Percentiles rank a stretch among this genome's conserved stretches.
phyloP scores from a whole-genome alignment of 2,797 vertebrate genomes.

The Somateria mollissima region DNA sequence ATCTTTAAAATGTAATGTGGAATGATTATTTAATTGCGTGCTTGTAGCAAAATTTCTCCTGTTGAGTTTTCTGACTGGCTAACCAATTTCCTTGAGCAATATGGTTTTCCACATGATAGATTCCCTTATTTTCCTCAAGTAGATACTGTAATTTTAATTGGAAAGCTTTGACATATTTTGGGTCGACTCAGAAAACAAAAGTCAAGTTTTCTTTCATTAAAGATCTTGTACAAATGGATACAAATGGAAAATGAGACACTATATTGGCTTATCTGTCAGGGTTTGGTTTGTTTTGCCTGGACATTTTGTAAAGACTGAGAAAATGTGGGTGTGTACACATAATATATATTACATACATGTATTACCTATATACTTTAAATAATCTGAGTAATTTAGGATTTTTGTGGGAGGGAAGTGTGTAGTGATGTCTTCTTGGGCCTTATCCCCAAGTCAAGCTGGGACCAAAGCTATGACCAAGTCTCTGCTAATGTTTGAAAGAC shows the following conservation, averaged over 20 bases:
- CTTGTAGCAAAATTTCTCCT: slow-evolving; percentile 22
- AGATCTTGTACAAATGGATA: background rate
- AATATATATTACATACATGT: background rate
- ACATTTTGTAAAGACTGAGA: background rate
- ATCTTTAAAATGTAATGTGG: slow-evolving; percentile 31
- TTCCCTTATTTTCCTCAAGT: slow-evolving; percentile 34
- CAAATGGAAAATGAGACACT: background rate
- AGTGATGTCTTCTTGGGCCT: background rate
- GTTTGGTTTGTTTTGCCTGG: background rate
- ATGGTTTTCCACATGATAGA: slow-evolving; percentile 46
- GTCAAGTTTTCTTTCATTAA: slow-evolving; percentile 51
- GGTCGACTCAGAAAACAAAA: slow-evolving; percentile 17
- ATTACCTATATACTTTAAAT: background rate
- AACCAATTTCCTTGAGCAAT: slow-evolving; percentile 46
- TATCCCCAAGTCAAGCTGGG: background rate
- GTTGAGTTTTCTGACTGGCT: slow-evolving; percentile 43
- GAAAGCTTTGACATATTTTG: slow-evolving; percentile 34
- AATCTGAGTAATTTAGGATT: background rate
- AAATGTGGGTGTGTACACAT: background rate
- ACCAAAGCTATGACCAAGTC: background rate
- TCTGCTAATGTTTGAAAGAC: background rate
- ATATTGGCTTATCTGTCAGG: background rate
- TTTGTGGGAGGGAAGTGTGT: background rate
- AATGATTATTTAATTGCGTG: slow-evolving; percentile 56
- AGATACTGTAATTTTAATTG: slow-evolving; percentile 61